Percentiles rank a stretch among this genome's conserved stretches.
phyloP scores from a whole-genome alignment of 2,797 vertebrate species.

The Karalla daura region DNA sequence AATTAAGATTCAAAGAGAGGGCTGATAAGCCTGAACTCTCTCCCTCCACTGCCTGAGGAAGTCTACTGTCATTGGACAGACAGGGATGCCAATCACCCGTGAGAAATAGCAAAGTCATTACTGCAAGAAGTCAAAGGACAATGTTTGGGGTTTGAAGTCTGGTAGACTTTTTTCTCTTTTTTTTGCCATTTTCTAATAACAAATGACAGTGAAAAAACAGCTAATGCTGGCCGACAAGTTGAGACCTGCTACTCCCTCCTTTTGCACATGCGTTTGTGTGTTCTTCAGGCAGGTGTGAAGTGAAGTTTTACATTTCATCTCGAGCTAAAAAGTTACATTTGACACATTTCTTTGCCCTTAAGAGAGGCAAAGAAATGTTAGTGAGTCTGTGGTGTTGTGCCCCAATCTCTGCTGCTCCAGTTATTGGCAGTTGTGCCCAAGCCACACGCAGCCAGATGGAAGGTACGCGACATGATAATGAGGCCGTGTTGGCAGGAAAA shows the following conservation, averaged over 20 bases:
- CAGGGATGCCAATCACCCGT: background rate
- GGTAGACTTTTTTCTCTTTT: background rate
- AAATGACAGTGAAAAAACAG: background rate
- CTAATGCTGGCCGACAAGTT: constrained; percentile 1
- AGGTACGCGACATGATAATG: constrained; percentile 16
- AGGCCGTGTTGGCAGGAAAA: constrained; percentile 8
- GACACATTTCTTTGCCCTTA: constrained; percentile 12
- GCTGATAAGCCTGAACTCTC: constrained; percentile 7
- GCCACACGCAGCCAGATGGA: constrained; percentile 42
- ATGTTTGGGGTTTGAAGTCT: no score
- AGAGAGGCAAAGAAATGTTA: constrained; percentile 42
- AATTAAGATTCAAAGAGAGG: constrained; percentile 9
- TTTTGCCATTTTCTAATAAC: no score
- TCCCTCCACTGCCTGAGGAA: constrained; percentile 2
- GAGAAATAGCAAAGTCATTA: no score
- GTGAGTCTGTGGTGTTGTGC: constrained; percentile 3
- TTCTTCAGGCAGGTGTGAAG: background rate
- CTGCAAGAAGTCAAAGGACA: no score
- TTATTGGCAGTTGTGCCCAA: constrained; percentile 24
- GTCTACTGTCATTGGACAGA: background rate
- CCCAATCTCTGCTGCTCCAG: constrained; percentile 4
- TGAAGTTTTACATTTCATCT: no score
- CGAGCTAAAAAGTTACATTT: constrained; percentile 1
- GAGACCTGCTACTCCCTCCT: background rate
- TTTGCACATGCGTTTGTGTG: background rate